Base-by-base conservation (phyloP, 2,113 vertebrate genomes). In the Argyrosomus japonicus region DNA sequence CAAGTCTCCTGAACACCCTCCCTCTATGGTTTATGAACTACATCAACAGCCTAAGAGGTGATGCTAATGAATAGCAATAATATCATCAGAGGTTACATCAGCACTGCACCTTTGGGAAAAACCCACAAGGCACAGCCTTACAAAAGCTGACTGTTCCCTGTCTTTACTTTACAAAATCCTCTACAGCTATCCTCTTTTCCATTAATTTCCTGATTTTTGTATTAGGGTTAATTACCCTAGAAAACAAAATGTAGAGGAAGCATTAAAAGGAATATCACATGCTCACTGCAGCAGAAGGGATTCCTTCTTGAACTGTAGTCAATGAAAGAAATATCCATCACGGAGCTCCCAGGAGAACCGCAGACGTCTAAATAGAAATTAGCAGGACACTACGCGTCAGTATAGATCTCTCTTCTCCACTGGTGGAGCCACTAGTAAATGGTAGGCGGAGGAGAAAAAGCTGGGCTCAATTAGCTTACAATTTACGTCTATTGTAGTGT, bases 321-420 rank as follows among this genome's bases (percentile, higher is more conserved):
- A 92, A 88, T 95, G 93, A 87, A 91, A 89, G 85, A 90, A 74
- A 88, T 91, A 95, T 95, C 93, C 91, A 95, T 94, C 93, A 94
- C 65, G 40, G 23, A 14, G 81, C 79, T 92, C 91, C 85, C 76
- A 10, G 68, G 85, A 80, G 83, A 77, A 18, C 50, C 56, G 56
- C 82, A 81, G 89, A 93, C 86, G 90, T 93, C 89, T 93, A 89
- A 91, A 95, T 89, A 93, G 89, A 93, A 95, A 93, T 95, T 92
- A 95, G 86, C 86, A 83, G 84, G 73, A 93, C 83, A 84, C 82
- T 79, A 77, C 51, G 48, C 47, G 36, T 71, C 62, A 81, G 83
- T 86, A 88, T 79, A 71, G 80, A 87, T 89, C 82, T 83, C 67
- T 85, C 23, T 72, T 73, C 79, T 79, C 60, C 62, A 54, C 67